phyloP scores from a whole-genome alignment of 1,140 invertebrate species.

The Drosophila rhopaloa region DNA sequence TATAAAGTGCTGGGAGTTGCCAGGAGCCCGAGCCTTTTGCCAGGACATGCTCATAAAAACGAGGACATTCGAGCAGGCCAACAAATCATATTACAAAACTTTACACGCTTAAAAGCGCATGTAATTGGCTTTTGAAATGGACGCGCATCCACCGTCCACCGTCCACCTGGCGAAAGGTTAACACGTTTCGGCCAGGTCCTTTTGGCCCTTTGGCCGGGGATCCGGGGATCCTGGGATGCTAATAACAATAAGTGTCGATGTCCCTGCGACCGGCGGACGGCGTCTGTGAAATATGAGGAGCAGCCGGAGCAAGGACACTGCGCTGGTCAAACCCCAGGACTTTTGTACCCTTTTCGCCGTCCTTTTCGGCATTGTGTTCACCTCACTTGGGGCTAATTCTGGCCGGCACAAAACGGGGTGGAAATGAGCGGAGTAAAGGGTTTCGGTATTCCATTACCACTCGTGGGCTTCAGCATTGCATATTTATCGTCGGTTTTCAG shows the following conservation, averaged over 20 bases:
- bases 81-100: conserved; percentile 83
- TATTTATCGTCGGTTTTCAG: conserved; percentile 11
- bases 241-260: conserved; percentile 81
- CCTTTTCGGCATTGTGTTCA: conserved; percentile 22
- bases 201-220: conserved; percentile 13
- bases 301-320: conserved; percentile 36
- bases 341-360: conserved; percentile 1
- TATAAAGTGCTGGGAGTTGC: conserved; percentile 1
- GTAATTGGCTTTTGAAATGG: conserved; percentile 83
- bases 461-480: background rate
- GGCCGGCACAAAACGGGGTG: conserved; percentile 2
- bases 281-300: conserved; percentile 77
- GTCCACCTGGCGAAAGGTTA: conserved; percentile 56
- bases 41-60: conserved; percentile 32
- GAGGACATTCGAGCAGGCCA: conserved; percentile 52
- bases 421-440: conserved; percentile 14
- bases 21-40: background rate
- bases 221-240: conserved; percentile 57
- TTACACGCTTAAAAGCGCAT: conserved; percentile 83
- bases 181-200: conserved; percentile 59
- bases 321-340: conserved; percentile 20
- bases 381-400: conserved; percentile 45
- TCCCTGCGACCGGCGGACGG: conserved; percentile 47
- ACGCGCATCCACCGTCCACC: conserved; percentile 4
- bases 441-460: conserved; percentile 36